Evolutionary conservation across 2,113 vertebrate species (phyloP), one percentile per base, ranked within the genome.

Genomic region (Melospiza georgiana): DNA sequence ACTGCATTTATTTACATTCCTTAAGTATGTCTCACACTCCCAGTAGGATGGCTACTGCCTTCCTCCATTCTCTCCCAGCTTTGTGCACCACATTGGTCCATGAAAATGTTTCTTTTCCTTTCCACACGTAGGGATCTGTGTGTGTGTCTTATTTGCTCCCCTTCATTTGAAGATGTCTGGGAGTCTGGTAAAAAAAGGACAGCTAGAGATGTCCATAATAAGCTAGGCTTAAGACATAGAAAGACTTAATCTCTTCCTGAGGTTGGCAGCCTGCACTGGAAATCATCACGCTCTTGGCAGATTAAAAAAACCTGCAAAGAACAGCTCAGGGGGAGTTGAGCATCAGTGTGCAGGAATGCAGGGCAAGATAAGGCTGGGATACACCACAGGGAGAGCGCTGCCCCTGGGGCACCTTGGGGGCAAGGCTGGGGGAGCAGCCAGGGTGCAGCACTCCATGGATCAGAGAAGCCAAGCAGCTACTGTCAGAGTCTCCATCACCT

Each of bases 1-100:
- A 69, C 52, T 81, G 85, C 57, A 78, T 94, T 95, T 93, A 52
- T 81, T 89, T 91, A 86, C 72, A 54, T 95, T 96, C 79, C n/a
- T 83, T 59, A 43, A 61, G 51, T 66, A 61, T 19, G 49, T 89
- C 30, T 87, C 24, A 44, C 52, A 81, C 25, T 93, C 90, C 51
- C 31, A 48, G 80, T 74, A 91, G 89, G 55, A 44, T 46, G 75
- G 82, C 49, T 39, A 51, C 66, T 87, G 81, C 77, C 83, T 76
- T 91, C 31, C 25, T 83, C 28, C 25, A 16, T 94, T 84, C 61
- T 22, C n/a, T 78, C 49, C 28, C 43, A 83, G 23, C 11, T 72
- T 61, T 79, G 37, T 49, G 35, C 7, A 11, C 15, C 31, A 8
- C 28, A 14, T 24, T 7, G 2, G 11, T 58, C 16, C 46, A 41